Percentiles rank a stretch among this genome's conserved stretches.
Conservation (phyloP, 1,140 invertebrate species). For the Lepidostoma basale region DNA sequence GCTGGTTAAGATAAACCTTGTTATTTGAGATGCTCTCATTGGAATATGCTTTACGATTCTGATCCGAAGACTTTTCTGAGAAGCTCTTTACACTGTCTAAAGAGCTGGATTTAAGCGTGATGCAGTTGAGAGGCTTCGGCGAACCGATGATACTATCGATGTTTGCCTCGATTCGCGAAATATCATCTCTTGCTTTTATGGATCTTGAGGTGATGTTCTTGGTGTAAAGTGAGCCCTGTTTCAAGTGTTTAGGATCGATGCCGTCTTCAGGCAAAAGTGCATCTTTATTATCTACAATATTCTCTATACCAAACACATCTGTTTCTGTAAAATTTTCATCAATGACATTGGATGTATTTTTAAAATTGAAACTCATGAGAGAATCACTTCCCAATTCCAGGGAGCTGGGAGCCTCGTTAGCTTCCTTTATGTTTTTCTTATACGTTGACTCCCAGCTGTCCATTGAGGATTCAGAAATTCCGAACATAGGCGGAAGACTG, state of each 20-base stretch:
- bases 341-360: slow-evolving; percentile 10
- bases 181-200: slow-evolving; percentile 41
- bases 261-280: slow-evolving; percentile 12
- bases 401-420: slow-evolving; percentile 34
- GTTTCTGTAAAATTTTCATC: slow-evolving; percentile 55
- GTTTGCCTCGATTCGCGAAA: slow-evolving; percentile 54
- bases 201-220: slow-evolving; percentile 33
- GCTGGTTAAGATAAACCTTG: slow-evolving; percentile 43
- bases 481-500: slow-evolving; percentile 59
- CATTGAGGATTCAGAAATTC: slow-evolving; percentile 59
- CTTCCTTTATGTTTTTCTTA: slow-evolving; percentile 53
- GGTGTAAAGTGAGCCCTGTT: slow-evolving; percentile 32
- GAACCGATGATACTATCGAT: slow-evolving; percentile 62
- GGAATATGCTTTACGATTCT: slow-evolving; percentile 58
- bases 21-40: slow-evolving; percentile 57
- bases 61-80: slow-evolving; percentile 53
- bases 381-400: slow-evolving; percentile 41
- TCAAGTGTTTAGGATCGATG: slow-evolving; percentile 23
- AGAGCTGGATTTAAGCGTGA: slow-evolving; percentile 61
- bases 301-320: slow-evolving; percentile 36
- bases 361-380: slow-evolving; percentile 38
- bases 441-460: slow-evolving; percentile 62
- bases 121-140: slow-evolving; percentile 57
- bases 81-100: slow-evolving; percentile 65
- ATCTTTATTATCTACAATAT: slow-evolving; percentile 28